Base-by-base conservation (phyloP, 2,888 invertebrate genomes). In the Campoletis raptor region DNA sequence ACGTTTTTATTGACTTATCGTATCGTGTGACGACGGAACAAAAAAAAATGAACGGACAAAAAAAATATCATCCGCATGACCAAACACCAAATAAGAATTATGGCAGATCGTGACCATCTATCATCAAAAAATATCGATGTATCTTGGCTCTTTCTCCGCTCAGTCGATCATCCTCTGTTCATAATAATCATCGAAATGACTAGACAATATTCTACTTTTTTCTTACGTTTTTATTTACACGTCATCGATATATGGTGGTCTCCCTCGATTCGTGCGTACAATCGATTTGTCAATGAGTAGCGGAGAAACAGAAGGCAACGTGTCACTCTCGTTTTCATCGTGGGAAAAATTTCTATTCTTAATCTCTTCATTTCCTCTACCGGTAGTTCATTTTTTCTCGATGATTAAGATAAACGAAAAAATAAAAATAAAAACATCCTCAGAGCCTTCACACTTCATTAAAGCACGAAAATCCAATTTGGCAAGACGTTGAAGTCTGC, bases 141-240 rank as follows among this genome's bases (percentile, higher is more conserved):
- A 18, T 30, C 12, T 24, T 18, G 76, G 76, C 52, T 57, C 45
- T 54, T 82, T 54, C 40, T 54, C 30, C 42, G 52, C 36, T 57
- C 64, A 67, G 72, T 77, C 83, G 77, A 72, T 80, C 77, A 36
- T 83, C 73, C 48, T 64, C 8, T 42, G 73, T 81, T 86, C 81
- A 52, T 86, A 78, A 52, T 69, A 74, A 86, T 84, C 84, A 74
- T 84, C 84, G 52, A 76, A 81, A 84, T 86, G 86, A 86, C 86
- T 66, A 42, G 37, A 81, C 86, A 64, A 77, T 36, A 36, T 83
- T 69, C 57, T 67, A 64, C 64, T 79, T 64, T 42, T 80, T 74
- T 64, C 61, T 74, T 66, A 48, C 83, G 57, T 52, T 83, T 78
- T 83, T 83, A 83, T 86, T 83, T 61, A 83, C 76, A 61, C 76